Evolutionary conservation across 1,140 invertebrate species (phyloP), one percentile per base, ranked within the genome.

Genomic region (Spodoptera frugiperda): DNA sequence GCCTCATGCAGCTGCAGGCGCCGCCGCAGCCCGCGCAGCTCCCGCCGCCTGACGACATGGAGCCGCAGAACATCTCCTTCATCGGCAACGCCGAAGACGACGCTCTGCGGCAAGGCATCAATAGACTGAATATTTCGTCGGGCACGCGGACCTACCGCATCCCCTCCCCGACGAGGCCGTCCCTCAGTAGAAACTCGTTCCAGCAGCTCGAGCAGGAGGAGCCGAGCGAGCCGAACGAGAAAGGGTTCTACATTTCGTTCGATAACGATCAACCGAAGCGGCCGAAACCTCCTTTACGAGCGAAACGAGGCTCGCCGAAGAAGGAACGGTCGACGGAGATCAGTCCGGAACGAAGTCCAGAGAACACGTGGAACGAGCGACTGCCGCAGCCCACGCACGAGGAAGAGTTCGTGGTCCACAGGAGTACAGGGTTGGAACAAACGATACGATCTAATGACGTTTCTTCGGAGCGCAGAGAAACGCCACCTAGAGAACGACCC

Each of bases 181-280:
- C 96, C 71, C 95, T 97, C 78, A 95, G 96, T 54, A 93, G 96
- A 70, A 96, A 96, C 89, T 97, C 97, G 46, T 97, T 97, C 94
- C 96, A 97, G 89, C 95, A 95, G 15, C 54, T 86, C 14, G 93
- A 94, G 11, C 92, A 95, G 54, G 92, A 91, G 53, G 95, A 95
- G 74, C 78, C 80, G 5, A 53, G 17, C 51, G 85, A 89, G 14
- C 48, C 91, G n/a, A 95, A 95, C 79, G 97, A 98, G 90, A 98
- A 98, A 94, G 98, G 98, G n/a, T 99, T 99, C 94, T 98, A 99
- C 90, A 98, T 99, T 87, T 98, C 98, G 21, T 98, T 99, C 89
- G 98, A 98, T 87, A 96, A 97, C 87, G 96, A 98, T 54, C 96
- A 96, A 76, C 98, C 98, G 3, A 98, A 98, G 89, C 95, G 98